phyloP scores from a whole-genome alignment of 2,888 invertebrate species.

The Osmoderma eremita region DNA sequence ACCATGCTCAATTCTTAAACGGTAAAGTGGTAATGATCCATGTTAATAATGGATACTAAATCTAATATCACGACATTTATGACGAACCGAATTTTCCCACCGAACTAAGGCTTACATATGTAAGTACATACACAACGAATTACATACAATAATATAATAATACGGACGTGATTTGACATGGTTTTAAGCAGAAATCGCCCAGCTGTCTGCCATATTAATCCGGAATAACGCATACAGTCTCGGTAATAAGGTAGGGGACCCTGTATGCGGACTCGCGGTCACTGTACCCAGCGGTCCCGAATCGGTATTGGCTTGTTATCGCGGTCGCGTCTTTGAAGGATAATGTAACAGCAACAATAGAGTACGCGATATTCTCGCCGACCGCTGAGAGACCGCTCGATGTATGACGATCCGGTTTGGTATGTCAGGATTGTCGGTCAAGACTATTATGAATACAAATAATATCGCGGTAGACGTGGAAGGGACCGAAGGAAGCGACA shows the following conservation, averaged over 20 bases:
- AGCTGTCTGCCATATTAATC: slow-evolving; percentile 41
- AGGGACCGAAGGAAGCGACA: slow-evolving; percentile 17
- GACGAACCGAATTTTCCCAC: slow-evolving; percentile 29
- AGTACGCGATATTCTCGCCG: slow-evolving; percentile 5
- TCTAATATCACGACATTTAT: neutral
- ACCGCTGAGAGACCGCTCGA: neutral
- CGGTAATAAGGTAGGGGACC: slow-evolving; percentile 16
- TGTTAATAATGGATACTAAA: too few relatives aligned
- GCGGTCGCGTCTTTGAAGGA: slow-evolving; percentile 40
- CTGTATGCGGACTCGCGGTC: slow-evolving; percentile 41
- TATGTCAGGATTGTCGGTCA: slow-evolving; percentile 42
- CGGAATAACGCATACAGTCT: slow-evolving; percentile 7
- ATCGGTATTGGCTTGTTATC: slow-evolving; percentile 43
- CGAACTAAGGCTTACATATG: slow-evolving; percentile 1
- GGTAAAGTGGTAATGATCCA: too few relatives aligned
- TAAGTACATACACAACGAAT: neutral
- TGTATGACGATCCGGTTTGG: slow-evolving; percentile 41
- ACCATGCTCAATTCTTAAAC: too few relatives aligned
- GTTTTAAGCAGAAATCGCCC: slow-evolving; percentile 39
- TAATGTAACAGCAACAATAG: slow-evolving; percentile 8
- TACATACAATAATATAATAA: slow-evolving; percentile 7
- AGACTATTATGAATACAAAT: slow-evolving; percentile 36
- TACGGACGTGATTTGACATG: slow-evolving; percentile 29
- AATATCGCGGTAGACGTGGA: slow-evolving; percentile 7
- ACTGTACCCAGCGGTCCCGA: slow-evolving; percentile 43